Evolutionary conservation across 1,140 invertebrate genomes (phyloP).

Genomic region (Penaeus vannamei): DNA sequence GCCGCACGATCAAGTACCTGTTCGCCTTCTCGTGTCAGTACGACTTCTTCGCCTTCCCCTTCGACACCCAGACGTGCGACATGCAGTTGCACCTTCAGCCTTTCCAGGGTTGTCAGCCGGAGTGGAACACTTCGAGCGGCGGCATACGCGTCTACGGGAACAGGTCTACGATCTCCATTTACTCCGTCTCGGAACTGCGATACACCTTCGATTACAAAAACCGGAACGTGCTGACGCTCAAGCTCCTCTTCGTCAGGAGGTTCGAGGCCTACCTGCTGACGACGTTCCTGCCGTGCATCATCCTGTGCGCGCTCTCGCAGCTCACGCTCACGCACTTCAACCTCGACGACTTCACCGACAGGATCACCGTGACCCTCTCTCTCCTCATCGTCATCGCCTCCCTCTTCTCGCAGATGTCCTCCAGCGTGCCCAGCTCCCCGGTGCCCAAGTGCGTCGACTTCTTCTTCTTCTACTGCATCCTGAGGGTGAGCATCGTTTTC

Average conservation of each 20-base stretch:
- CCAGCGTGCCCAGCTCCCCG: slow-evolving; percentile 22
- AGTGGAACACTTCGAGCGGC: background rate
- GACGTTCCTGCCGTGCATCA: slow-evolving; percentile 29
- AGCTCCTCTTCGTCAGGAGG: slow-evolving; percentile 36
- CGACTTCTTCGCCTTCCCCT: slow-evolving; percentile 44
- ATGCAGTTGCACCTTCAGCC: background rate
- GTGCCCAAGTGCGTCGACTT: slow-evolving; percentile 38
- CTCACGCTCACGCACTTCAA: slow-evolving; percentile 35
- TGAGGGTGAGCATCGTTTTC: slow-evolving; percentile 39
- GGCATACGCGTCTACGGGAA: background rate
- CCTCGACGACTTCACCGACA: slow-evolving; percentile 41
- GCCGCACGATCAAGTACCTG: slow-evolving; percentile 15
- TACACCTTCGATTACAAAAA: background rate
- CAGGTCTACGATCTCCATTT: slow-evolving; percentile 21
- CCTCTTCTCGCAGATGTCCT: slow-evolving; percentile 45
- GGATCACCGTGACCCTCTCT: slow-evolving; percentile 37
- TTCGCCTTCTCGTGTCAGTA: slow-evolving; percentile 31
- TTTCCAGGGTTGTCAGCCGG: slow-evolving; percentile 18
- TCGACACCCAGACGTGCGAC: slow-evolving; percentile 43
- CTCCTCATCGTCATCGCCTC: slow-evolving; percentile 49
- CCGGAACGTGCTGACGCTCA: background rate
- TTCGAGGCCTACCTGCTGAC: slow-evolving; percentile 34
- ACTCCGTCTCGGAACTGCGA: background rate
- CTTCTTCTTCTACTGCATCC: slow-evolving; percentile 48
- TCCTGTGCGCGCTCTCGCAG: slow-evolving; percentile 25